These are phyloP conservation scores for Tetragonula carbonaria DNA, from an alignment of 2,888 invertebrate species.

Conservation along the genomic window DNA sequence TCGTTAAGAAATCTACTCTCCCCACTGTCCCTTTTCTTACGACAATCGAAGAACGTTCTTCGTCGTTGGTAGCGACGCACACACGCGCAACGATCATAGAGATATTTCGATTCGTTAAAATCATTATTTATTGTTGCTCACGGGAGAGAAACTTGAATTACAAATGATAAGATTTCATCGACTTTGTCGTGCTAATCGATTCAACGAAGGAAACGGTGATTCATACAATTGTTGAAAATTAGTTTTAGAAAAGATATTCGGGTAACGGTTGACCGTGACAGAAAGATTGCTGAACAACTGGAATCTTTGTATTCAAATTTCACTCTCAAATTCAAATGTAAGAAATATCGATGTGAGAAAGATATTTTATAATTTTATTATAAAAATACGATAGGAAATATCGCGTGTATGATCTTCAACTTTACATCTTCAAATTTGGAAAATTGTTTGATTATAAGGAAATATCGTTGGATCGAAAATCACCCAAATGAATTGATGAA, in stretches of 20 bases:
- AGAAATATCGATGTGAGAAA: not conserved
- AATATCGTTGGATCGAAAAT: not conserved
- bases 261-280: not conserved
- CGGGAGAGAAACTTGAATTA: not conserved
- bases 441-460: not conserved
- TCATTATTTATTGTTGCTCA: not conserved
- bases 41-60: not conserved
- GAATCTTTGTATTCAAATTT: not conserved
- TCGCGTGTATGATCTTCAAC: not conserved
- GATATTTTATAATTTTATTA: not conserved
- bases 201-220: not conserved
- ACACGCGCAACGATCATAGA: not conserved
- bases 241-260: not conserved
- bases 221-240: not conserved
- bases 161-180: constrained; percentile 2
- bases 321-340: not conserved
- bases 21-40: not conserved
- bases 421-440: not conserved
- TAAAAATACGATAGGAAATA: not conserved
- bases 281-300: not conserved
- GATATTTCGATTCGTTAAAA: not conserved
- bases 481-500: not conserved
- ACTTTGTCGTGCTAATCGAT: not conserved
- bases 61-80: not conserved
- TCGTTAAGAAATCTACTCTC: constrained; percentile 26